A percentile compares a stretch with the other conserved stretches of the same genome.
phyloP scores from a whole-genome alignment of 2,113 vertebrate genomes.

The Uria aalge region DNA sequence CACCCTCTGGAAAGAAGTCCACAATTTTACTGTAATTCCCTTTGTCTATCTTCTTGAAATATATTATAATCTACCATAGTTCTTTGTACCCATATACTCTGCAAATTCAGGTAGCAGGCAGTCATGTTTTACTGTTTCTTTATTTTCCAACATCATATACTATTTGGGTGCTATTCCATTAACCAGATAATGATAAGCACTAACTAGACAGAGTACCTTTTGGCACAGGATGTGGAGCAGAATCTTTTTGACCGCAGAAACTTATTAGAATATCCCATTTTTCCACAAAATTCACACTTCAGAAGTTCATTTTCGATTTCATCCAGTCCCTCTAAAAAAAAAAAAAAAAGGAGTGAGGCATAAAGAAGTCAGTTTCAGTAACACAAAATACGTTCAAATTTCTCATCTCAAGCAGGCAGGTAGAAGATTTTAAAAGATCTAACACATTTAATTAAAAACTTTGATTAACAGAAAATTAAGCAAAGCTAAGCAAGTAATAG shows the following conservation, averaged over 20 bases:
- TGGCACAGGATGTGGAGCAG: conserved; percentile 95
- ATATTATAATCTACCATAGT: no score
- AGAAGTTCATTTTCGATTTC: conserved; percentile 85
- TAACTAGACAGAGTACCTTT: conserved; percentile 77
- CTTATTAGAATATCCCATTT: conserved; percentile 90
- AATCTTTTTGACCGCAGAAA: conserved; percentile 95
- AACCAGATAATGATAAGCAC: background rate
- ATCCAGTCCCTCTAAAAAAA: conserved; percentile 80
- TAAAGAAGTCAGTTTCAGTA: background rate
- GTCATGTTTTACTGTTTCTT: background rate
- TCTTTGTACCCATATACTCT: background rate
- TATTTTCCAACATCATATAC: background rate
- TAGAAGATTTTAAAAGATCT: background rate
- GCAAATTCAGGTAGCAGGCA: background rate
- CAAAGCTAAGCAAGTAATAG: background rate
- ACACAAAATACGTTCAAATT: background rate
- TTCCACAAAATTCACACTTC: conserved; percentile 96
- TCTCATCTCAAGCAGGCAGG: background rate
- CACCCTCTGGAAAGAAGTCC: background rate
- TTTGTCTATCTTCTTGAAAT: background rate
- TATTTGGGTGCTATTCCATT: background rate
- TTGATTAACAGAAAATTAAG: background rate
- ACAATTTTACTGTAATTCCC: background rate
- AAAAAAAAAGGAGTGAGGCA: conserved; percentile 25
- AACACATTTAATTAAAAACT: background rate